Percentiles rank a stretch among this genome's conserved stretches.
Evolutionary conservation across 1,140 invertebrate genomes (phyloP).

Genomic region (Psilanteris sp.): DNA sequence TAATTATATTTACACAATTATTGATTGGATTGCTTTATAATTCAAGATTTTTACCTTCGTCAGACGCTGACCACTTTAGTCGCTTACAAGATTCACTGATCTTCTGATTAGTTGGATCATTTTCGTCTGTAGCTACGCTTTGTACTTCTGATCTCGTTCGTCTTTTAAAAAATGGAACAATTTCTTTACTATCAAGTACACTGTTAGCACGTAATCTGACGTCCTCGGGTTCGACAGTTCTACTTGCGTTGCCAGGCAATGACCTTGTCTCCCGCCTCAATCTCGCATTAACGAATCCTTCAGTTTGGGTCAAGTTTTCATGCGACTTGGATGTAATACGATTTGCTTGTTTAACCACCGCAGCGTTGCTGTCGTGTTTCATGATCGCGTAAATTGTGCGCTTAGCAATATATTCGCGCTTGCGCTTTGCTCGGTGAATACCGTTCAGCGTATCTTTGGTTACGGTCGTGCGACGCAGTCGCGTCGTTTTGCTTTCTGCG

Average conservation of each 20-base stretch:
- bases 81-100: slow-evolving; percentile 62
- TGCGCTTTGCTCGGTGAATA: slow-evolving; percentile 33
- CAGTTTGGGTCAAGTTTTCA: slow-evolving; percentile 14
- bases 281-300: slow-evolving; percentile 1
- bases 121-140: slow-evolving; percentile 71
- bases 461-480: slow-evolving; percentile 3
- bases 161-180: slow-evolving; percentile 68
- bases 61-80: slow-evolving; percentile 66
- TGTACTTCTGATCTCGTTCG: slow-evolving; percentile 74
- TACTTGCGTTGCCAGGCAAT: slow-evolving; percentile 24
- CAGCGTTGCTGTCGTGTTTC: slow-evolving; percentile 4
- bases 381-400: slow-evolving; percentile 10
- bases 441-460: slow-evolving; percentile 31
- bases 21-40: too few relatives aligned
- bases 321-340: slow-evolving; percentile 28
- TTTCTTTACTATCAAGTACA: background rate
- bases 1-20: too few relatives aligned
- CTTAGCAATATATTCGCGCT: slow-evolving; percentile 42
- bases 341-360: slow-evolving; percentile 16
- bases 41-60: slow-evolving; percentile 38
- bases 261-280: slow-evolving; percentile 54
- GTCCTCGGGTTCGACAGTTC: background rate
- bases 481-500: slow-evolving; percentile 3
- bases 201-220: background rate
- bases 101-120: slow-evolving; percentile 73